A percentile compares a stretch with the other conserved stretches of the same genome.
Evolutionary conservation across 2,113 vertebrate genomes (phyloP).

Genomic region (Rhizomys pruinosus): DNA sequence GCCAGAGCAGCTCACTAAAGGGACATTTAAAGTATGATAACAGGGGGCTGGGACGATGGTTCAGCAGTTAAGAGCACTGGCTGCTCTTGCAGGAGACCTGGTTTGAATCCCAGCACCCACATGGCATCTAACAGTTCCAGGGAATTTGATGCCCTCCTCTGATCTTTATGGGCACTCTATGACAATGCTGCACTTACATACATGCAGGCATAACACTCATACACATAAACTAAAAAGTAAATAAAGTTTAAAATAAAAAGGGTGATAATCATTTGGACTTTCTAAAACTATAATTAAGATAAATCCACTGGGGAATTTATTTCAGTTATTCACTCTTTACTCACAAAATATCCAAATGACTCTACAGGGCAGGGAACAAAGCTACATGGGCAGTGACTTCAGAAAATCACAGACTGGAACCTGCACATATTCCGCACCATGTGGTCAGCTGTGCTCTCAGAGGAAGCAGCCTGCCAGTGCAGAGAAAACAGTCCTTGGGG

Average conservation of each 20-base stretch:
- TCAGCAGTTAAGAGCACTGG: no score
- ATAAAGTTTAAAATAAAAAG: no score
- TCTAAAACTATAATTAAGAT: background rate
- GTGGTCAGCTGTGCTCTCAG: background rate
- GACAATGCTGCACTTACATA: no score
- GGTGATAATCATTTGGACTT: background rate
- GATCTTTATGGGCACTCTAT: no score
- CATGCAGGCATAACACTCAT: no score
- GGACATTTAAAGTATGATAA: background rate
- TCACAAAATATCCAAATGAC: background rate
- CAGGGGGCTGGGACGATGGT: no score
- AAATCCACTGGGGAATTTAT: background rate
- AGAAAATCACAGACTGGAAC: background rate
- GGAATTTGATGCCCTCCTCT: no score
- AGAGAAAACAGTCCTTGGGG: background rate
- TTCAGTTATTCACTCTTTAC: background rate
- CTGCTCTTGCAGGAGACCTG: no score
- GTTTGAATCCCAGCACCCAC: no score
- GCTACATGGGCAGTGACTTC: background rate
- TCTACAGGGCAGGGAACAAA: background rate
- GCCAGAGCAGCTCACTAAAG: background rate
- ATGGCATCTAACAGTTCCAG: no score
- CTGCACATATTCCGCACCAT: background rate
- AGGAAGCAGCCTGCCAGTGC: background rate
- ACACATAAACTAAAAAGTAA: no score